Evolutionary conservation across 2,888 invertebrate genomes (phyloP).

Genomic region (Drosophila barbarae): DNA sequence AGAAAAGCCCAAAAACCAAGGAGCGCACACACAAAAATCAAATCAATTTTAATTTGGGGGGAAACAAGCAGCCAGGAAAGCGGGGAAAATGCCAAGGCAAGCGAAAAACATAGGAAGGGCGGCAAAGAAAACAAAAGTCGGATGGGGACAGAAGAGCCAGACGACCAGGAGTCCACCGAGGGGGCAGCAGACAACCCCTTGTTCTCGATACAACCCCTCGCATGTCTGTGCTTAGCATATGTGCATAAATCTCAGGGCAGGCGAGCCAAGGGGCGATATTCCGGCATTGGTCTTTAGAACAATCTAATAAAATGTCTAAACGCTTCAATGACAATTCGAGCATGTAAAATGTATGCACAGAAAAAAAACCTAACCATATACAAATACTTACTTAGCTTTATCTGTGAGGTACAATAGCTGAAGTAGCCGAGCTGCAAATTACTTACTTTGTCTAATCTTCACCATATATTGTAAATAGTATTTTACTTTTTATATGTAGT

Average conservation of each 20-base stretch:
- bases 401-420: no score
- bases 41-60: slow-evolving; percentile 75
- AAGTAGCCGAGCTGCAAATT: accelerated
- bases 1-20: slow-evolving; percentile 43
- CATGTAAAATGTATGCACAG: slow-evolving; percentile 66
- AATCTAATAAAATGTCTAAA: slow-evolving; percentile 78
- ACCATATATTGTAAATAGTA: neutral
- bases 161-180: slow-evolving; percentile 25
- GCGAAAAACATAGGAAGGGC: slow-evolving; percentile 46
- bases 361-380: neutral
- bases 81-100: slow-evolving; percentile 60
- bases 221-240: slow-evolving; percentile 70
- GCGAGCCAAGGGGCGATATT: slow-evolving; percentile 51
- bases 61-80: slow-evolving; percentile 53
- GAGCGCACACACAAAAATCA: slow-evolving; percentile 60
- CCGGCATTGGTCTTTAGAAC: slow-evolving; percentile 55
- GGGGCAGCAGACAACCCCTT: slow-evolving; percentile 53
- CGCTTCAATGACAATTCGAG: slow-evolving; percentile 77
- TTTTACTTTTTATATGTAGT: neutral
- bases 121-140: slow-evolving; percentile 31
- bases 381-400: no score
- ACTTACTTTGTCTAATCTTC: neutral
- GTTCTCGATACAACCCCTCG: slow-evolving; percentile 52
- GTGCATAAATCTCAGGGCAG: slow-evolving; percentile 73
- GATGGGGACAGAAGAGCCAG: slow-evolving; percentile 22